Conservation (phyloP, 2,113 vertebrate species). For the Crotalus helleri region DNA sequence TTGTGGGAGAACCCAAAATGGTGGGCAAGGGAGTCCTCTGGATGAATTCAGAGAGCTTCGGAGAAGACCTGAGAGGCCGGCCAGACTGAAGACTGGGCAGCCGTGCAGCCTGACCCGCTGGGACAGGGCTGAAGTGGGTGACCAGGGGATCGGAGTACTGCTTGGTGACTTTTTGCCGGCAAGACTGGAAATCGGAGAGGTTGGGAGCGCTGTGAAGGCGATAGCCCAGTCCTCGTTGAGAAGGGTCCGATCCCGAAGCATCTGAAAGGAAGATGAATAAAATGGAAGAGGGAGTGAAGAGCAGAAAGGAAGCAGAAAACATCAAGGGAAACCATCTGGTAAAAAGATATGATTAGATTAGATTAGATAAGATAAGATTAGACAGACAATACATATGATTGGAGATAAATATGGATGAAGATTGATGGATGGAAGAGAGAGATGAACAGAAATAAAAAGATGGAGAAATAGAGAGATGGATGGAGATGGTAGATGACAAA, state of each 20-base stretch:
- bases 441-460: no score
- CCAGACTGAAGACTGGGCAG: slow-evolving; percentile 65
- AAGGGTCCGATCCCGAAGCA: slow-evolving; percentile 54
- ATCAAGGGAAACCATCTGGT: not conserved
- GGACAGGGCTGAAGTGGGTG: slow-evolving; percentile 52
- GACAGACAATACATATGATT: no score
- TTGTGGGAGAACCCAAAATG: slow-evolving; percentile 91
- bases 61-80: slow-evolving; percentile 85
- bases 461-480: no score
- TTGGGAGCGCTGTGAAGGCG: slow-evolving; percentile 96
- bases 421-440: no score
- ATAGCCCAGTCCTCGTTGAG: slow-evolving; percentile 80
- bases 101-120: slow-evolving; percentile 64
- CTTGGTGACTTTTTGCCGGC: slow-evolving; percentile 89
- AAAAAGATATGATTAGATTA: not conserved
- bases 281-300: not conserved
- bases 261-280: slow-evolving; percentile 46
- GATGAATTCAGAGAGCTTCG: slow-evolving; percentile 90
- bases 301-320: not conserved
- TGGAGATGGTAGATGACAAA: no score
- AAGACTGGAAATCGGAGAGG: slow-evolving; percentile 70
- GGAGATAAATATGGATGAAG: no score
- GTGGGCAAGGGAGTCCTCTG: slow-evolving; percentile 91
- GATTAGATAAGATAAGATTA: no score
- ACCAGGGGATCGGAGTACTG: slow-evolving; percentile 87